Evolutionary conservation across 2,113 vertebrate species (phyloP).

Genomic region (Taxidea taxus): DNA sequence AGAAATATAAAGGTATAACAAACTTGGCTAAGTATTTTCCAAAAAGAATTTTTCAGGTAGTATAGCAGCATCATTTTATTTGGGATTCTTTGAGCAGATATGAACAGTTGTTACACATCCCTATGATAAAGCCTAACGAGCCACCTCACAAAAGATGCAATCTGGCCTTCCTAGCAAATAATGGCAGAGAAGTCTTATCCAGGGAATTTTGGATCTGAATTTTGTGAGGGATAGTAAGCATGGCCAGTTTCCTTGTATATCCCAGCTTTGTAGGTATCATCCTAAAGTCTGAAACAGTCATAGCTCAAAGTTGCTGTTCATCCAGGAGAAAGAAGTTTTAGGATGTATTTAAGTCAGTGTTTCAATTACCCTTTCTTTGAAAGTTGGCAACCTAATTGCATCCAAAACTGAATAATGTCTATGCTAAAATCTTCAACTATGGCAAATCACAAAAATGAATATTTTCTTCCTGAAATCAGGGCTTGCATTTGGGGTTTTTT

Average conservation of each 20-base stretch:
- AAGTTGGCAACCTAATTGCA: slow-evolving; percentile 65
- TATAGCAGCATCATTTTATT: slow-evolving; percentile 31
- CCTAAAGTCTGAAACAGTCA: slow-evolving; percentile 19
- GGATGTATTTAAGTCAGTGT: slow-evolving; percentile 50
- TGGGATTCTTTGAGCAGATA: slow-evolving; percentile 2
- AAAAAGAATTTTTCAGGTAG: background rate
- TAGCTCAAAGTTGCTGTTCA: slow-evolving; percentile 31
- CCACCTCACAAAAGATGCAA: background rate
- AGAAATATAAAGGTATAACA: slow-evolving; percentile 44
- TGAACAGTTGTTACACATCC: background rate
- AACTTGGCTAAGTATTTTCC: slow-evolving; percentile 8
- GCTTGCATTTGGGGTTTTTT: background rate
- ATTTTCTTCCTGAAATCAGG: slow-evolving; percentile 62
- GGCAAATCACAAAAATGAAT: slow-evolving; percentile 59
- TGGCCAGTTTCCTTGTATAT: background rate
- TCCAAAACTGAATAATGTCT: slow-evolving; percentile 63
- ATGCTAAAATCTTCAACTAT: slow-evolving; percentile 62
- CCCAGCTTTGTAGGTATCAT: background rate
- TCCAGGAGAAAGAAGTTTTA: slow-evolving; percentile 11
- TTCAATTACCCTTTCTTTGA: slow-evolving; percentile 43
- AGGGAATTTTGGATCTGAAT: background rate
- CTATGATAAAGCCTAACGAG: background rate
- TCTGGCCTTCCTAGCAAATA: background rate
- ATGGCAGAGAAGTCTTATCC: background rate
- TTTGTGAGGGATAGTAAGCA: background rate